Conservation (phyloP, 2,888 invertebrate species). For the Drosophila lacicola region DNA sequence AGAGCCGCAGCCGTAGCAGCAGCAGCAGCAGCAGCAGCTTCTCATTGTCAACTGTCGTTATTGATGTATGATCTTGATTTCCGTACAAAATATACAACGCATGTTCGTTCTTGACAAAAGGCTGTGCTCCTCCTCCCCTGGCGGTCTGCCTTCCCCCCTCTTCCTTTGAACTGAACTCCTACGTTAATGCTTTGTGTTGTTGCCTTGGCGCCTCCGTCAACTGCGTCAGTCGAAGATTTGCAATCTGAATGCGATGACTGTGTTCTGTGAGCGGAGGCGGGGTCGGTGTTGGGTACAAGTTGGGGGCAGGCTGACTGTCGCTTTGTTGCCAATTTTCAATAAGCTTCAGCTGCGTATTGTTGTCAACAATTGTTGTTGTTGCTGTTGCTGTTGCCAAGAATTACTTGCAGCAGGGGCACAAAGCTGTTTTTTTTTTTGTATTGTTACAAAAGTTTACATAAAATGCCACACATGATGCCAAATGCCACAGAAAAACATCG, state of each 20-base stretch:
- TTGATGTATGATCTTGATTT: slow-evolving; percentile 80
- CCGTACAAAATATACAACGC: slow-evolving; percentile 49
- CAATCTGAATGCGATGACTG: slow-evolving; percentile 35
- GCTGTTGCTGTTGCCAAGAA: slow-evolving; percentile 36
- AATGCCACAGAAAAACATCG: slow-evolving; percentile 40
- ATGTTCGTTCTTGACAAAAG: slow-evolving; percentile 60
- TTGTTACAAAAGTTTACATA: slow-evolving; percentile 51
- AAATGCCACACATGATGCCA: slow-evolving; percentile 52
- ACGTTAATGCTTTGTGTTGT: slow-evolving; percentile 32
- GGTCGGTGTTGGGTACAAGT: background rate
- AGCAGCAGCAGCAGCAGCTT: slow-evolving; percentile 18
- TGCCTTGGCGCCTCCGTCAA: slow-evolving; percentile 61
- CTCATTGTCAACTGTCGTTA: slow-evolving; percentile 75
- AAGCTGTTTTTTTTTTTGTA: slow-evolving; percentile 1
- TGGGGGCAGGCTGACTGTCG: slow-evolving; percentile 32
- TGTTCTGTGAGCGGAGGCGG: background rate
- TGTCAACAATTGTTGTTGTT: slow-evolving; percentile 41
- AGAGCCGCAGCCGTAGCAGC: slow-evolving; percentile 27
- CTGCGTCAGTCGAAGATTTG: slow-evolving; percentile 47
- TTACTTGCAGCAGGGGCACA: slow-evolving; percentile 31
- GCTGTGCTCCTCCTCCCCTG: slow-evolving; percentile 3
- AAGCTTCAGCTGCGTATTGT: slow-evolving; percentile 48
- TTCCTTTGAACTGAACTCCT: slow-evolving; percentile 11
- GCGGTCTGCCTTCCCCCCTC: background rate
- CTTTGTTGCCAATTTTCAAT: slow-evolving; percentile 66